Evolutionary conservation across 1,140 invertebrate species (phyloP).

Genomic region (Elymnias hypermnestra): DNA sequence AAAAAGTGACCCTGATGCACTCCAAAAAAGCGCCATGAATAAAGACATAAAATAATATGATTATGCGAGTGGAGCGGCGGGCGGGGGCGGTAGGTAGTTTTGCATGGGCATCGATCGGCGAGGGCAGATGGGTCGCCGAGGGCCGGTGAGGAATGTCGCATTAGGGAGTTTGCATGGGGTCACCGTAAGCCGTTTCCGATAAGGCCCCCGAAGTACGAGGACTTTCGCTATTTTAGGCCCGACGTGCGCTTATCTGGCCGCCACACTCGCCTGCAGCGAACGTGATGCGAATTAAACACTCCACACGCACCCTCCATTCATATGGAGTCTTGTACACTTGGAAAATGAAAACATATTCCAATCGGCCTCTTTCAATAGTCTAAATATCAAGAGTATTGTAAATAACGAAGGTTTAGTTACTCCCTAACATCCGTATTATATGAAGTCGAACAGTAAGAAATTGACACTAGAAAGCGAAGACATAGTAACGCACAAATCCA

Average conservation of each 20-base stretch:
- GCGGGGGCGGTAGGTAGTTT: conserved; percentile 33
- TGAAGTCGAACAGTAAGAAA: too few relatives aligned
- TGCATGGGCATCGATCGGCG: conserved; percentile 71
- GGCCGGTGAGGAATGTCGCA: conserved; percentile 58
- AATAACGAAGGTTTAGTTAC: too few relatives aligned
- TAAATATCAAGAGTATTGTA: too few relatives aligned
- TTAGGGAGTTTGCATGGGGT: conserved; percentile 72
- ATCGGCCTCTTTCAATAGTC: too few relatives aligned
- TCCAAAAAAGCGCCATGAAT: conserved; percentile 23
- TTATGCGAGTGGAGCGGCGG: conserved; percentile 45
- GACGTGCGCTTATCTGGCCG: conserved; percentile 62
- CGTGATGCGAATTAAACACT: conserved; percentile 66
- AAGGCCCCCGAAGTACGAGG: conserved; percentile 58
- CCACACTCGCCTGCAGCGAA: conserved; percentile 56
- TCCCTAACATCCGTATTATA: too few relatives aligned
- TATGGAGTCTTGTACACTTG: too few relatives aligned
- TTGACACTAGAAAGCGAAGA: too few relatives aligned
- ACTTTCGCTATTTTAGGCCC: conserved; percentile 48
- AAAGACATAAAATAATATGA: conserved; percentile 58
- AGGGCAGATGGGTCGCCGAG: conserved; percentile 35
- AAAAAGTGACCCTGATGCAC: too few relatives aligned
- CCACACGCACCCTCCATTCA: conserved; percentile 35
- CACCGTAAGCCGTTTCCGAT: conserved; percentile 74
- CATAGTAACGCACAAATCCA: too few relatives aligned
- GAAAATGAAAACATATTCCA: conserved; percentile 71